phyloP scores from a whole-genome alignment of 2,888 invertebrate species.

The Homarus gammarus region DNA sequence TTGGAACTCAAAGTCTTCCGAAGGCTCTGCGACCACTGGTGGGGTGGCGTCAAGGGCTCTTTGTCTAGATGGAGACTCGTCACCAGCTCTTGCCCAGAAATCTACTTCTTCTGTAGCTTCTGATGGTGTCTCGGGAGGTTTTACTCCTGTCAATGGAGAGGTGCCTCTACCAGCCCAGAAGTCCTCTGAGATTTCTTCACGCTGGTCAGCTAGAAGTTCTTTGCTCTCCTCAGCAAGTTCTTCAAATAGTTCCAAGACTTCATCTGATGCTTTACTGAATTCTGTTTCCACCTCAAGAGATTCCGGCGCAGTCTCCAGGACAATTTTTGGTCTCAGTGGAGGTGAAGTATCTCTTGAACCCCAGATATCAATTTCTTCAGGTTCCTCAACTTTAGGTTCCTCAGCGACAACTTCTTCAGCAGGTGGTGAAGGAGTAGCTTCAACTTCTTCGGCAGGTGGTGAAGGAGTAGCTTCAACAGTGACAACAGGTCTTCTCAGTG shows the following conservation, averaged over 20 bases:
- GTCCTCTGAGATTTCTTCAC: neutral
- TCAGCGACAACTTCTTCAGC: constrained; percentile 1
- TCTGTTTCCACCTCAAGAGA: neutral
- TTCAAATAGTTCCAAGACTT: constrained; percentile 28
- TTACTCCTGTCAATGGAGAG: neutral
- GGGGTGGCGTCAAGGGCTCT: neutral
- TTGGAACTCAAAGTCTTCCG: neutral
- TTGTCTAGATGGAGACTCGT: neutral
- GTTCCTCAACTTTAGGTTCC: neutral
- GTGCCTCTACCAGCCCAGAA: constrained; percentile 13
- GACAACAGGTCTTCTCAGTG: neutral
- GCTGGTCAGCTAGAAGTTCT: neutral
- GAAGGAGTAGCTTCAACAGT: neutral
- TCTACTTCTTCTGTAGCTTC: neutral
- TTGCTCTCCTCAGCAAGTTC: constrained; percentile 35
- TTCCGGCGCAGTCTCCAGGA: neutral
- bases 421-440: constrained; percentile 3
- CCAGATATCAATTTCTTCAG: constrained; percentile 5
- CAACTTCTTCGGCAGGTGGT: constrained; percentile 10
- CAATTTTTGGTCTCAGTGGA: neutral
- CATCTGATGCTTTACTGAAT: constrained; percentile 41
- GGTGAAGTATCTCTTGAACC: neutral
- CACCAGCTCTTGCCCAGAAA: neutral
- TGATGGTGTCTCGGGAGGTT: neutral
- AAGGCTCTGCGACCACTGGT: neutral